phyloP scores from a whole-genome alignment of 2,888 invertebrate species.

The Sarcophaga carnaria region DNA sequence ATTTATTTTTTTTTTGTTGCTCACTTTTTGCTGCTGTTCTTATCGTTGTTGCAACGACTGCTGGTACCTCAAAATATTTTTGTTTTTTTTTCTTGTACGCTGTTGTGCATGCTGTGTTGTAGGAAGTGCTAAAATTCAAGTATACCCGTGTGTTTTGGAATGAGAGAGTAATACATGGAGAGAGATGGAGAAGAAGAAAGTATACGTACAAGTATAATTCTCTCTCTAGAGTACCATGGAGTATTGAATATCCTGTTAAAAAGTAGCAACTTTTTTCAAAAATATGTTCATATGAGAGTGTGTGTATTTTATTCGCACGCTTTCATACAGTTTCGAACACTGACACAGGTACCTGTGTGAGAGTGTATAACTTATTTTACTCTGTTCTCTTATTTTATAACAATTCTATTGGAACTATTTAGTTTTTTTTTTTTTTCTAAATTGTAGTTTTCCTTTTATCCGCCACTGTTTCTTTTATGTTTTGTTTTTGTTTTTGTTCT shows the following conservation, averaged over 20 bases:
- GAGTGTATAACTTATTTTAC: slow-evolving; percentile 32
- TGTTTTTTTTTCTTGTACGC: too few species aligned
- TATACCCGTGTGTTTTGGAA: neutral
- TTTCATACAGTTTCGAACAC: slow-evolving; percentile 10
- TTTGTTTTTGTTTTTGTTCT: too few species aligned
- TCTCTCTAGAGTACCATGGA: slow-evolving; percentile 52
- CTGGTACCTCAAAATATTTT: too few species aligned
- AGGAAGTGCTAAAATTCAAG: neutral
- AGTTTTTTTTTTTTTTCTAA: neutral
- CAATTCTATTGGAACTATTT: neutral
- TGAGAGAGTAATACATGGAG: too few species aligned
- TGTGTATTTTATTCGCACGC: slow-evolving; percentile 3
- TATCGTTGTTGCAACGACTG: too few species aligned
- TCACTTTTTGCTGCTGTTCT: neutral
- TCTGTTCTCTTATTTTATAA: slow-evolving; percentile 16
- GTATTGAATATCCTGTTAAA: slow-evolving; percentile 51
- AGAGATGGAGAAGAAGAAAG: too few species aligned
- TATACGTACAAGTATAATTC: neutral
- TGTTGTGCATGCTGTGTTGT: neutral
- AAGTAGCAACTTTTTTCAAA: slow-evolving; percentile 39
- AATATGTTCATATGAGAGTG: slow-evolving; percentile 20
- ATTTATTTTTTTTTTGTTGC: slow-evolving; percentile 1
- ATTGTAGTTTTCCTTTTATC: neutral
- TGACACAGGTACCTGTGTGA: neutral
- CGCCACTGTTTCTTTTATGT: neutral